A percentile compares a stretch with the other conserved stretches of the same genome.
phyloP scores from a whole-genome alignment of 2,888 invertebrate genomes.

The Physocephala rufipes region DNA sequence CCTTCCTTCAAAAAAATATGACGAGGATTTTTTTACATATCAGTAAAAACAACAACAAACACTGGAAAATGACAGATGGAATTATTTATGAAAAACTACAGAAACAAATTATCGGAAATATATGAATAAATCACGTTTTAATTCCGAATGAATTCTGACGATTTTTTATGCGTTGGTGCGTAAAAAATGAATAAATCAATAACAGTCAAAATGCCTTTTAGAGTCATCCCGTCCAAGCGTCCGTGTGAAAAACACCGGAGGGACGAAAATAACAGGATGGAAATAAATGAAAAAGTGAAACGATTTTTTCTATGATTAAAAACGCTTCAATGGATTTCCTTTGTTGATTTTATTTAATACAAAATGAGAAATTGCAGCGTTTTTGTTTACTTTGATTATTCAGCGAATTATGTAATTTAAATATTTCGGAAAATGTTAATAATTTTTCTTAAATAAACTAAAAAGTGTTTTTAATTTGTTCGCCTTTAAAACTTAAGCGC shows the following conservation, averaged over 20 bases:
- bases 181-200: conserved; percentile 10
- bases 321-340: no score
- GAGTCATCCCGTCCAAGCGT: not conserved
- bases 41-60: not conserved
- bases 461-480: no score
- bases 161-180: not conserved
- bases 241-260: not conserved
- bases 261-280: not conserved
- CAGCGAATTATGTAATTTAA: no score
- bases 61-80: not conserved
- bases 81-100: not conserved
- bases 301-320: no score
- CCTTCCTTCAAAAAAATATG: no score
- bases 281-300: no score
- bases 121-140: not conserved
- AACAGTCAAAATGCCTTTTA: conserved; percentile 2
- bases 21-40: no score
- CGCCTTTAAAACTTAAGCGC: not conserved
- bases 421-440: not conserved
- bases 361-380: no score
- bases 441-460: no score
- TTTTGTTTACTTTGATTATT: no score
- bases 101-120: conserved; percentile 2
- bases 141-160: not conserved
- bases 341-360: no score